Conservation (phyloP, 2,797 vertebrate species). For the Chelon labrosus region DNA sequence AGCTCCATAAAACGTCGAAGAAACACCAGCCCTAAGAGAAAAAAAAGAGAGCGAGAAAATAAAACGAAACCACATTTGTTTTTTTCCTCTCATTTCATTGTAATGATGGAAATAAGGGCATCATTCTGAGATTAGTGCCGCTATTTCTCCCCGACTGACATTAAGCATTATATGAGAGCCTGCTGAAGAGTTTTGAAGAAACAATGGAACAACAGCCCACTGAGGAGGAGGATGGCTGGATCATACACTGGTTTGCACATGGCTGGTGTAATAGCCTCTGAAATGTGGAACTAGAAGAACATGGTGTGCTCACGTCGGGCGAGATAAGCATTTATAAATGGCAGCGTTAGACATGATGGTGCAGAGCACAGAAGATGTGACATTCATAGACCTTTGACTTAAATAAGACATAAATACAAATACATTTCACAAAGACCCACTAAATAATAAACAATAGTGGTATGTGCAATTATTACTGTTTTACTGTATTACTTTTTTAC, state of each 20-base stretch:
- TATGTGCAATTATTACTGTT: too few species aligned
- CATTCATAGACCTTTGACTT: too few species aligned
- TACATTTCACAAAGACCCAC: neutral
- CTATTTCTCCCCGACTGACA: constrained; percentile 71
- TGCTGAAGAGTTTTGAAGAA: constrained; percentile 66
- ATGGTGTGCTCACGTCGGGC: neutral
- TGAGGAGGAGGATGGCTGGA: constrained; percentile 26
- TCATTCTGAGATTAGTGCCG: constrained; percentile 84
- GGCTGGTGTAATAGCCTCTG: constrained; percentile 6
- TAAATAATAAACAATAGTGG: neutral
- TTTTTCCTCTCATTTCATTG: constrained; percentile 76
- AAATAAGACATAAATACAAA: neutral
- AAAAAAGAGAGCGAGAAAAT: constrained; percentile 60
- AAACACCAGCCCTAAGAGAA: constrained; percentile 58
- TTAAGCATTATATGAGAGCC: constrained; percentile 64
- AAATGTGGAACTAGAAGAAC: neutral
- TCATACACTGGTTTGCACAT: constrained; percentile 16
- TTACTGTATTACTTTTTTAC: too few species aligned
- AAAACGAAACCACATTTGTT: constrained; percentile 73
- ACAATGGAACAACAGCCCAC: constrained; percentile 55
- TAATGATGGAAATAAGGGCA: constrained; percentile 87
- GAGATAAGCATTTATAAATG: neutral
- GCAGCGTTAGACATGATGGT: neutral
- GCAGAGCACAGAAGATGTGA: neutral
- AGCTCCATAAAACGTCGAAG: constrained; percentile 78